Conservation (phyloP, 1,140 invertebrate genomes). For the Proctacanthus coquilletti region DNA sequence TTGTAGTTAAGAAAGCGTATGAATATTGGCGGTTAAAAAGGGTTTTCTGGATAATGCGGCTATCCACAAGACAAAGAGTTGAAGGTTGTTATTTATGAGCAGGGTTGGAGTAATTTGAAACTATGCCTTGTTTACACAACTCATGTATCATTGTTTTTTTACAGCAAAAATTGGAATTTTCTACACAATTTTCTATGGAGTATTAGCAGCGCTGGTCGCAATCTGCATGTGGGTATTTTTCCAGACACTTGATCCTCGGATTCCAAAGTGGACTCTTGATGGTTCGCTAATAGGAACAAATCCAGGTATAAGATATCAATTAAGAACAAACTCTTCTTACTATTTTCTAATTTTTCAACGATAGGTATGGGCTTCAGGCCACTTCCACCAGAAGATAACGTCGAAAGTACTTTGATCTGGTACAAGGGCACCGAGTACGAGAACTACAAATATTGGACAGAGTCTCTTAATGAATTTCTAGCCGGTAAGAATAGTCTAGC, state of each 20-base stretch:
- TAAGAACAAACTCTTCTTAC: no score
- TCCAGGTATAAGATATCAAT: constrained; percentile 55
- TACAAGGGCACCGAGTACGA: constrained; percentile 61
- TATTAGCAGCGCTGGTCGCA: constrained; percentile 70
- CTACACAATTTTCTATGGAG: constrained; percentile 81
- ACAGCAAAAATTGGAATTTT: constrained; percentile 81
- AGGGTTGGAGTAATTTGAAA: no score
- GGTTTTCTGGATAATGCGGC: no score
- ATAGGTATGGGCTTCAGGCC: constrained; percentile 83
- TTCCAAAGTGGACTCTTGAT: constrained; percentile 69
- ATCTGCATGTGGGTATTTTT: constrained; percentile 85
- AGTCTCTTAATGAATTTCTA: constrained; percentile 55
- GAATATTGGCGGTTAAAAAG: no score
- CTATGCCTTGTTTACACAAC: no score
- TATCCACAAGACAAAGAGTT: no score
- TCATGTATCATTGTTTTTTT: constrained; percentile 12
- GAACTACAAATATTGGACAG: constrained; percentile 62
- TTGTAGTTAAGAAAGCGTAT: no score
- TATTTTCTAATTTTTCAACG: constrained; percentile 15
- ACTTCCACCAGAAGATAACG: constrained; percentile 61
- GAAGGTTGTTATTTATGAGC: no score
- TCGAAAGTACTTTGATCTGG: constrained; percentile 87
- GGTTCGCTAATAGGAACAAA: constrained; percentile 78
- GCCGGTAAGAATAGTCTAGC: constrained; percentile 54
- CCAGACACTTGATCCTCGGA: constrained; percentile 72